Evolutionary conservation across 2,888 invertebrate species (phyloP).

Genomic region (Dasysyrphus albostriatus): DNA sequence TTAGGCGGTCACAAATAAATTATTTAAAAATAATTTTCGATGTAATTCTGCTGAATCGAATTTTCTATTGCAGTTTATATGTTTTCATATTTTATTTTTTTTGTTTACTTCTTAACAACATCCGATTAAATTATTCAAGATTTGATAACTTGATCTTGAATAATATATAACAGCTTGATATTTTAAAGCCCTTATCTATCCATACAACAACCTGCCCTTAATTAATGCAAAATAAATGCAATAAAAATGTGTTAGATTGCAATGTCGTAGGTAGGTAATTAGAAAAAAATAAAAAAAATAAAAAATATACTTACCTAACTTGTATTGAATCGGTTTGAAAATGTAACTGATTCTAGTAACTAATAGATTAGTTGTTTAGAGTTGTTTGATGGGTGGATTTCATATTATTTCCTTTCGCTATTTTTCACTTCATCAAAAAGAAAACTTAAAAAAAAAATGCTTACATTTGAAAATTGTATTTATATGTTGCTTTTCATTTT

Average conservation of each 20-base stretch:
- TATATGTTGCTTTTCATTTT: constrained; percentile 1
- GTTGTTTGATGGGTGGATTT: constrained; percentile 31
- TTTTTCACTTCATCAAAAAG: background rate
- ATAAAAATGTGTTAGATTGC: background rate
- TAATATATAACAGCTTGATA: too few species aligned
- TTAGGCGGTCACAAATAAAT: background rate
- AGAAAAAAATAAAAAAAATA: too few species aligned
- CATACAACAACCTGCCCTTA: background rate
- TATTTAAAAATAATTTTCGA: background rate
- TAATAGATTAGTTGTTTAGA: constrained; percentile 36
- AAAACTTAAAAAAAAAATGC: background rate
- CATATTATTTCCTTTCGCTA: background rate
- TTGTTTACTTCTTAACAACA: background rate
- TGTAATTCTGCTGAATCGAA: constrained; percentile 1
- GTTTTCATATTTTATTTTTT: background rate
- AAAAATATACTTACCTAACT: background rate
- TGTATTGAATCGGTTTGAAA: background rate
- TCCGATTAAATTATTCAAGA: background rate
- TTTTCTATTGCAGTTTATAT: background rate
- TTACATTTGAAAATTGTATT: constrained; percentile 10
- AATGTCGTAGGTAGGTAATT: background rate
- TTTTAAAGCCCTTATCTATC: constrained; percentile 11
- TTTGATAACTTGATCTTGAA: constrained; percentile 25
- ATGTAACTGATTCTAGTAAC: background rate
- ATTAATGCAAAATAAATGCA: constrained; percentile 19